Percentiles rank a stretch among this genome's conserved stretches.
Evolutionary conservation across 2,888 invertebrate genomes (phyloP).

Genomic region (Chironomus riparius): DNA sequence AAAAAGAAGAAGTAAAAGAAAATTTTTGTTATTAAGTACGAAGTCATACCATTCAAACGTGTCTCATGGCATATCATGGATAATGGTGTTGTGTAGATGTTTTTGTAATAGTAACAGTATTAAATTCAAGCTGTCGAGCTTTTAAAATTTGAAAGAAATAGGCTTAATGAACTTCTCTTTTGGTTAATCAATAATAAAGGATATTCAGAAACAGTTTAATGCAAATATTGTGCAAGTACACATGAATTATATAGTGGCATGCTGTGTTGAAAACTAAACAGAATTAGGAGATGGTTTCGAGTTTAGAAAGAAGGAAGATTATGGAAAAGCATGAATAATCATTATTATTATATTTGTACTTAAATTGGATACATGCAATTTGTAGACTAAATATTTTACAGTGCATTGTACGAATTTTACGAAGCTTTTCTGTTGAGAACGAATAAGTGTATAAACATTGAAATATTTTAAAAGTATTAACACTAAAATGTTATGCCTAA

Average conservation of each 20-base stretch:
- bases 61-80: not conserved
- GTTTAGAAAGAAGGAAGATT: not conserved
- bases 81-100: not conserved
- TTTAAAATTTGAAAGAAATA: not conserved
- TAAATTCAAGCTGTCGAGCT: not conserved
- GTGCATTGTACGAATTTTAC: no score
- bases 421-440: no score
- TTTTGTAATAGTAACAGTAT: not conserved
- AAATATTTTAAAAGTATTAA: no score
- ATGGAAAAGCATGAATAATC: not conserved
- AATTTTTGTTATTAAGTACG: not conserved
- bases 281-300: not conserved
- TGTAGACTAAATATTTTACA: no score
- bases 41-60: not conserved
- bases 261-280: not conserved
- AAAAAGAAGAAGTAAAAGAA: not conserved
- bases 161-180: not conserved
- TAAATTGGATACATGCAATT: not conserved
- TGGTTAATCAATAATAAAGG: not conserved
- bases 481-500: no score
- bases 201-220: constrained; percentile 12
- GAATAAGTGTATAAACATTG: no score
- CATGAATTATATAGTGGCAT: not conserved
- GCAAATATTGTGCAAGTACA: constrained; percentile 13
- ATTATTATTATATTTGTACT: not conserved